Conservation (phyloP, 2,888 invertebrate genomes). For the Parasteatoda lunata region DNA sequence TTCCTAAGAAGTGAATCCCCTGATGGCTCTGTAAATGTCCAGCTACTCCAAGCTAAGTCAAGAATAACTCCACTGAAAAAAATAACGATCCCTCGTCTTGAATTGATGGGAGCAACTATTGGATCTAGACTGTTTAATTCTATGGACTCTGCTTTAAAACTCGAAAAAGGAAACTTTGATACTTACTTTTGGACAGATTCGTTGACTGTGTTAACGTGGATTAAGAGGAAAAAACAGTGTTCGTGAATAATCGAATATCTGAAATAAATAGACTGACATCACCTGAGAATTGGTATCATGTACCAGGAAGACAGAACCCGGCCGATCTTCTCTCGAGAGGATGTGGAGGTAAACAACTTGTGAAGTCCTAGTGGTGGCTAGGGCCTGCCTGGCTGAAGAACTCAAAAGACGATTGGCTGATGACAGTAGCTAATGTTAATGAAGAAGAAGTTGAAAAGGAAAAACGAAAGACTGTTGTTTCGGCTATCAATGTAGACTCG, state of each 20-base stretch:
- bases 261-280: too few species aligned
- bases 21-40: too few species aligned
- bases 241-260: not conserved
- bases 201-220: not conserved
- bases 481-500: not conserved
- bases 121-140: not conserved
- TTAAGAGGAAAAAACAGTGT: not conserved
- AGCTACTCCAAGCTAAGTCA: too few species aligned
- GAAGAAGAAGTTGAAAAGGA: slow-evolving; percentile 12
- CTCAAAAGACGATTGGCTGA: slow-evolving; percentile 1
- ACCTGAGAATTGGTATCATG: not conserved
- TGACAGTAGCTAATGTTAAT: not conserved
- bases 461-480: not conserved
- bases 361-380: not conserved
- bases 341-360: not conserved
- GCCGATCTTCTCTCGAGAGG: too few species aligned
- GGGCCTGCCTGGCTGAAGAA: slow-evolving; percentile 16
- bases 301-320: not conserved
- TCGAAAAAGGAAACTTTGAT: too few species aligned
- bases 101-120: not conserved
- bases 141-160: too few species aligned
- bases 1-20: too few species aligned
- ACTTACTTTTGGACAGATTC: not conserved
- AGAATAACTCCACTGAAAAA: too few species aligned
- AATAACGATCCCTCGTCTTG: too few species aligned